These are phyloP conservation scores for Hylomyscus alleni DNA, from an alignment of 2,797 vertebrate genomes.

Conservation along the genomic window DNA sequence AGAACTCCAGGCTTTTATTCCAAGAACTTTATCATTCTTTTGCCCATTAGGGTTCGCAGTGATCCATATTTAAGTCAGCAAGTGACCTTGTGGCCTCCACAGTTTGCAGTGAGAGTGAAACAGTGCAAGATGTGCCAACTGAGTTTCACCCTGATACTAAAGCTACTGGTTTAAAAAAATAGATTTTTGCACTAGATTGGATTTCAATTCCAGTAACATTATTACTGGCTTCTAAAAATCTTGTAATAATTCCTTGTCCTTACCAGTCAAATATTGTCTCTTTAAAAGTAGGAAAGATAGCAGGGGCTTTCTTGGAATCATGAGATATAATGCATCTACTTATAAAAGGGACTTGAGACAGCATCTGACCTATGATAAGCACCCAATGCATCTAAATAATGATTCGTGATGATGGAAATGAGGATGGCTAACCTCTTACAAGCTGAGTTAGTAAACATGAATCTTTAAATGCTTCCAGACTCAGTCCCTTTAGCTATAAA, in stretches of 20 bases:
- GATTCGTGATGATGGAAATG: neutral
- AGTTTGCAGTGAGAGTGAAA: neutral
- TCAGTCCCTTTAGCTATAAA: neutral
- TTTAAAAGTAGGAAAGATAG: neutral
- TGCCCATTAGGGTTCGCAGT: neutral
- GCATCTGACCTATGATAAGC: neutral
- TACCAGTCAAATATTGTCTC: neutral
- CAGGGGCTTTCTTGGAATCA: neutral
- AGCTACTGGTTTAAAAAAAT: neutral
- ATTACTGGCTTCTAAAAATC: constrained; percentile 9
- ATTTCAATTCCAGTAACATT: neutral
- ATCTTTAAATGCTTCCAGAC: neutral
- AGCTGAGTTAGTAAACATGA: constrained; percentile 19
- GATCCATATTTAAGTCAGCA: neutral
- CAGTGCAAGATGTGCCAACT: neutral
- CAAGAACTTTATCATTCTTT: neutral
- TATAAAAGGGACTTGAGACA: neutral
- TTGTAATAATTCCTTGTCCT: neutral
- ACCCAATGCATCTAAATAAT: neutral
- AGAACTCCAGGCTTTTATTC: neutral
- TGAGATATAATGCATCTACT: neutral
- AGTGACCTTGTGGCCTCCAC: neutral
- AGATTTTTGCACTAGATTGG: neutral
- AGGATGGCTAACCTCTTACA: neutral
- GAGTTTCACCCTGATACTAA: neutral